These are phyloP conservation scores for Glaucidium brasilianum DNA, from an alignment of 2,113 vertebrate genomes.

Conservation along the genomic window DNA sequence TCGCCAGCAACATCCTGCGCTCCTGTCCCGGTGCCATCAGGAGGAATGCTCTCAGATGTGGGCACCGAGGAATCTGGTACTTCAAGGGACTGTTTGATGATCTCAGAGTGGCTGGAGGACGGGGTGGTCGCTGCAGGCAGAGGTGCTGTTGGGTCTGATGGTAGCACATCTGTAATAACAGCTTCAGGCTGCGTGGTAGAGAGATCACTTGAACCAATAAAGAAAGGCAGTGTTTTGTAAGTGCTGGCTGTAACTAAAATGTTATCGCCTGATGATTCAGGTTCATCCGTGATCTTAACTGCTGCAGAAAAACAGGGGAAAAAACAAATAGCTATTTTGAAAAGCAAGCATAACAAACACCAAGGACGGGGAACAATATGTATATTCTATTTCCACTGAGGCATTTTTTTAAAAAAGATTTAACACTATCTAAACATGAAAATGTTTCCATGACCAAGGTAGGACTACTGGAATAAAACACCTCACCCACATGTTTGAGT, in stretches of 20 bases:
- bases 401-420: not conserved
- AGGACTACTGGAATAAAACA: not conserved
- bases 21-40: not conserved
- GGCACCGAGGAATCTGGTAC: not conserved
- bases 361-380: not conserved
- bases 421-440: not conserved
- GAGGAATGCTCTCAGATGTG: not conserved
- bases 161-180: not conserved
- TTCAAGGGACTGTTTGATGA: not conserved
- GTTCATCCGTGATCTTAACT: constrained; percentile 18
- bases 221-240: constrained; percentile 9
- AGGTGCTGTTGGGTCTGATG: not conserved
- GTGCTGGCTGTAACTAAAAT: not conserved
- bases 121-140: not conserved
- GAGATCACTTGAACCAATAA: not conserved
- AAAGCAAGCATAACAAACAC: not conserved
- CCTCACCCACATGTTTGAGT: not conserved
- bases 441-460: not conserved
- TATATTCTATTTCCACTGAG: not conserved
- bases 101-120: not conserved
- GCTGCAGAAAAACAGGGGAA: constrained; percentile 45
- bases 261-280: constrained; percentile 50
- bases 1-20: constrained; percentile 51
- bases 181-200: not conserved
- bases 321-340: not conserved